Evolutionary conservation across 2,888 invertebrate genomes (phyloP).

Genomic region (Nephrotoma flavescens): DNA sequence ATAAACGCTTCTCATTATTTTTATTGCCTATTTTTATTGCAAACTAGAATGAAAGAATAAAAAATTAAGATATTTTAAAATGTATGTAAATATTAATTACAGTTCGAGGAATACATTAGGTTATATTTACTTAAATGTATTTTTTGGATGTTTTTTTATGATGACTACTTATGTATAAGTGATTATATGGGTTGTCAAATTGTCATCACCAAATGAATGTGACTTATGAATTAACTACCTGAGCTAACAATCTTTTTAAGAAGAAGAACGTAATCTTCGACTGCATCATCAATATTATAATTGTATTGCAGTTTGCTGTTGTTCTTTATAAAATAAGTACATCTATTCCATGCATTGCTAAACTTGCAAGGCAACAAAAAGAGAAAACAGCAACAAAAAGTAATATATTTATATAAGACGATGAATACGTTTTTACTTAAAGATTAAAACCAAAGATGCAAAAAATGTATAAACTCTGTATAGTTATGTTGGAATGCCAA

Average conservation of each 20-base stretch:
- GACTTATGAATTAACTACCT: background rate
- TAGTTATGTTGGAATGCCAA: background rate
- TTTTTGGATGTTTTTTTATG: too few species aligned
- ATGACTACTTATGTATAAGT: background rate
- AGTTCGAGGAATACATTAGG: background rate
- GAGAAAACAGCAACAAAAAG: too few species aligned
- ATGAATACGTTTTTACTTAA: background rate
- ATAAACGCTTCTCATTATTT: conserved; percentile 38
- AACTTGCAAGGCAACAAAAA: background rate
- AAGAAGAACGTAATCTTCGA: background rate
- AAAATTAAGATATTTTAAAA: background rate
- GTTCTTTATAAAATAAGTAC: background rate
- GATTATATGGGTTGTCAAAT: background rate
- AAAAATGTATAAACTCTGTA: background rate
- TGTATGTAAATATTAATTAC: background rate
- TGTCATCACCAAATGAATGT: background rate
- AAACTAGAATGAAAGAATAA: conserved; percentile 28
- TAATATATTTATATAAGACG: background rate
- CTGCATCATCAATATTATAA: background rate
- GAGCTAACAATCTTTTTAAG: background rate
- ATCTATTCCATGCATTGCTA: background rate
- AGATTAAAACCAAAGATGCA: background rate
- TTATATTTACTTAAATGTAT: background rate
- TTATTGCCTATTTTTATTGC: conserved; percentile 43
- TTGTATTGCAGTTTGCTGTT: background rate